Base-by-base conservation (phyloP, 2,888 invertebrate species). In the Iselma pallidipennis region DNA sequence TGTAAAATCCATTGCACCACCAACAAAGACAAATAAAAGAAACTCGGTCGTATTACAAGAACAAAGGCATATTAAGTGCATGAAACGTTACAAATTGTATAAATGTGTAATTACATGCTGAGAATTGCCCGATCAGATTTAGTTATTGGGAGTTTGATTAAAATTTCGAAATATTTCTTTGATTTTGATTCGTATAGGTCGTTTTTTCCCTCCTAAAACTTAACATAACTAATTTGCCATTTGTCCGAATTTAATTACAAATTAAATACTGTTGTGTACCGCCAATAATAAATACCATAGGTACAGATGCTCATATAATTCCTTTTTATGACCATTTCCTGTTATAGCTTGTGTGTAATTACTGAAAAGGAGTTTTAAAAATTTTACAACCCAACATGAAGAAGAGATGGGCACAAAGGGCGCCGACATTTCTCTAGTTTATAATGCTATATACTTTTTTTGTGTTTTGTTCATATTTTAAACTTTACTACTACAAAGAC, bases 1-100 rank as follows among this genome's bases (percentile, higher is more conserved):
- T 56, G 48, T 58, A 54, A 57, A 54, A 29, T 59, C 49, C 61
- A 57, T 54, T n/a, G n/a, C n/a, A n/a, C n/a, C n/a, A 53, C 59
- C 58, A 55, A 45, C 49, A 52, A 57, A 49, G 57, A 57, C 56
- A n/a, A n/a, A n/a, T n/a, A n/a, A n/a, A n/a, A n/a, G n/a, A n/a
- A n/a, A n/a, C n/a, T n/a, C n/a, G n/a, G n/a, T 21, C 29, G 14
- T 33, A 49, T 49, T 25, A 26, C 21, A 50, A 33, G 28, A 37
- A 49, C 55, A 55, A 50, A 48, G 16, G 51, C 42, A 23, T 49
- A 59, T 49, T 49, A 33, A 28, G 50, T 28, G 19, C 59, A 49
- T 59, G 50, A 55, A 54, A 53, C 49, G 54, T 31, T 37, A 28
- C 59, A 23, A 59, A 59, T 59, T 28, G 21, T 59, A 55, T 54